phyloP scores from a whole-genome alignment of 2,113 vertebrate species.

The Siniperca knerii region DNA sequence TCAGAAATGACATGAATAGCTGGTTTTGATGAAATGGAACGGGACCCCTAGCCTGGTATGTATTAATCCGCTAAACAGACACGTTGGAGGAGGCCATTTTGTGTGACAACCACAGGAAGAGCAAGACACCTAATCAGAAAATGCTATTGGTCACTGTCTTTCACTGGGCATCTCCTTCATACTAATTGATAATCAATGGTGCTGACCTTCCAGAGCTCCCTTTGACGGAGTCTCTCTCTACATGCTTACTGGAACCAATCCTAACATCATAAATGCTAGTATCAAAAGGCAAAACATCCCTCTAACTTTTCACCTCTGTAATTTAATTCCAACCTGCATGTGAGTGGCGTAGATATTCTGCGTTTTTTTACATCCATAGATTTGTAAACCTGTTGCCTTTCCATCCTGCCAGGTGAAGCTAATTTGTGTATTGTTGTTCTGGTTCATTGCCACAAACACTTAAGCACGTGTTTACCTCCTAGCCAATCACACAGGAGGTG shows the following conservation, averaged over 20 bases:
- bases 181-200: slow-evolving; percentile 72
- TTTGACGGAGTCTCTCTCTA: slow-evolving; percentile 21
- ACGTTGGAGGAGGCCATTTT: slow-evolving; percentile 77
- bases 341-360: neutral
- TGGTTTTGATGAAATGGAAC: slow-evolving; percentile 55
- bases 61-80: slow-evolving; percentile 65
- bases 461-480: slow-evolving; percentile 59
- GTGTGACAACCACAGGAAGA: slow-evolving; percentile 82
- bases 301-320: neutral
- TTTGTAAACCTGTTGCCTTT: slow-evolving; percentile 36
- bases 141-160: slow-evolving; percentile 52
- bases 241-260: slow-evolving; percentile 49
- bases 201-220: slow-evolving; percentile 63
- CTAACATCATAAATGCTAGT: slow-evolving; percentile 12
- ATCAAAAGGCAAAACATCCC: slow-evolving; percentile 25
- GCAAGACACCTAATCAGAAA: slow-evolving; percentile 59
- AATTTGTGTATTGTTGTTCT: slow-evolving; percentile 17
- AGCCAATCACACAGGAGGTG: slow-evolving; percentile 59
- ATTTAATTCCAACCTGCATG: slow-evolving; percentile 17
- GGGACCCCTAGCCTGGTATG: slow-evolving; percentile 45
- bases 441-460: slow-evolving; percentile 39
- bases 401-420: slow-evolving; percentile 26
- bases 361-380: slow-evolving; percentile 17
- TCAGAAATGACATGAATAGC: neutral
- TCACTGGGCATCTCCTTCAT: slow-evolving; percentile 63